Conservation (phyloP, 2,797 vertebrate genomes). For the Lacerta viridis region DNA sequence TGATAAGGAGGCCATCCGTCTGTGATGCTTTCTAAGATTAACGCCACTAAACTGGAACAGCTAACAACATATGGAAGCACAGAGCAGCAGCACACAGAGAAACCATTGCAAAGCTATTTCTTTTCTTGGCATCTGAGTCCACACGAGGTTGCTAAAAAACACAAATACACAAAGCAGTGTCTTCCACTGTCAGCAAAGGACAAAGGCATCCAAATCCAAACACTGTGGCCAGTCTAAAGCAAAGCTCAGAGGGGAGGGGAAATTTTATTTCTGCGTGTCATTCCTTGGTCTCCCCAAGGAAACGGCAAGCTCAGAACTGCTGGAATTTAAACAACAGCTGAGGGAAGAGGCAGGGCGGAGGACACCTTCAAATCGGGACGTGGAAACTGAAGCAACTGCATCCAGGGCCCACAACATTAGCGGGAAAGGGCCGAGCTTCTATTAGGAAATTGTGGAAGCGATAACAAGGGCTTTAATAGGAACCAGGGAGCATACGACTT, state of each 20-base stretch:
- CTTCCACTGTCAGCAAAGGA: neutral
- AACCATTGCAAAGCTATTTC: constrained; percentile 25
- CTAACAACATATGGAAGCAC: neutral
- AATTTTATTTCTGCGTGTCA: neutral
- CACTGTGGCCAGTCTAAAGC: neutral
- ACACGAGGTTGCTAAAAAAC: neutral
- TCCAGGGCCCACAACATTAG: constrained; percentile 3
- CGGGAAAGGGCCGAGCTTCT: neutral
- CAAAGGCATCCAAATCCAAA: constrained; percentile 7
- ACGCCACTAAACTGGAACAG: constrained; percentile 16
- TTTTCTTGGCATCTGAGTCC: neutral
- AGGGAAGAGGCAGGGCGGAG: neutral
- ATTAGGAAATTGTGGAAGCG: constrained; percentile 15
- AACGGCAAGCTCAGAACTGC: constrained; percentile 14
- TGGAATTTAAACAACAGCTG: constrained; percentile 25
- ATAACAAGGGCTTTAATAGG: constrained; percentile 30
- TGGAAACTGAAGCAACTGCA: neutral
- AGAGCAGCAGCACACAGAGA: neutral
- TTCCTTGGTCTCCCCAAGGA: neutral
- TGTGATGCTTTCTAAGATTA: neutral
- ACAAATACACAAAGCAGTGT: neutral
- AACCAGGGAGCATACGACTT: neutral
- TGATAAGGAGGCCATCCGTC: neutral
- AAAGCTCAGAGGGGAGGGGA: neutral
- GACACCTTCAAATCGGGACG: neutral